Base-by-base conservation (phyloP, 2,797 vertebrate species). In the Echeneis naucrates region DNA sequence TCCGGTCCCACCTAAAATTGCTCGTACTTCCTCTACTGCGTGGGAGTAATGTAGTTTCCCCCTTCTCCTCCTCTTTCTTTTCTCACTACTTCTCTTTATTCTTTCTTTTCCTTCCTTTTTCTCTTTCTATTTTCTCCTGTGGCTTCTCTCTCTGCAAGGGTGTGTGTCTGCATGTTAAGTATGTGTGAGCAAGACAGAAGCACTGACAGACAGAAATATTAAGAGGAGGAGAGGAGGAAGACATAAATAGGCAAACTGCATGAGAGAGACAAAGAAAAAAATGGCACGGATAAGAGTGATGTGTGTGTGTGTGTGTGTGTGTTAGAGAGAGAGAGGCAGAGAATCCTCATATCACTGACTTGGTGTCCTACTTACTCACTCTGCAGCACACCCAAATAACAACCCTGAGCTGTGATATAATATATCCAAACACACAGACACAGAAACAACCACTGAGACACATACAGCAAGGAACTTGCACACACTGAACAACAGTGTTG, bases 341-440 rank as follows among this genome's bases (percentile, higher is more conserved):
- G 51, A 52, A 66, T 80, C 64, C 56, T 87, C 68, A 82, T 84
- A 90, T 90, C 77, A 79, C 76, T 78, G 71, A 85, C 80, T 80
- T 62, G 74, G 84, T 87, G 87, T 84, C 89, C 89, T 89, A 88
- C 86, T 87, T 88, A 80, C 33, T 65, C 60, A 52, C 51, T 82
- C 79, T 84, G 85, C 86, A 84, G 80, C 73, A 75, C 77, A 82
- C 67, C 72, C 62, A 71, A 84, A 87, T 73, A 84, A 86, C 81
- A 87, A 83, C 77, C 75, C 70, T 65, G 72, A 80, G 82, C 77
- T 81, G 66, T 80, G 75, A 86, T 80, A 72, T 73, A 59, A 74
- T 77, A 78, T 58, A 76, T 69, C 56, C 64, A 69, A 64, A 77
- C 73, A 82, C 64, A 60, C 52, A 75, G 24, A 70, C 61, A 78